phyloP scores from a whole-genome alignment of 2,888 invertebrate genomes.

The Dysmachus trigonus region DNA sequence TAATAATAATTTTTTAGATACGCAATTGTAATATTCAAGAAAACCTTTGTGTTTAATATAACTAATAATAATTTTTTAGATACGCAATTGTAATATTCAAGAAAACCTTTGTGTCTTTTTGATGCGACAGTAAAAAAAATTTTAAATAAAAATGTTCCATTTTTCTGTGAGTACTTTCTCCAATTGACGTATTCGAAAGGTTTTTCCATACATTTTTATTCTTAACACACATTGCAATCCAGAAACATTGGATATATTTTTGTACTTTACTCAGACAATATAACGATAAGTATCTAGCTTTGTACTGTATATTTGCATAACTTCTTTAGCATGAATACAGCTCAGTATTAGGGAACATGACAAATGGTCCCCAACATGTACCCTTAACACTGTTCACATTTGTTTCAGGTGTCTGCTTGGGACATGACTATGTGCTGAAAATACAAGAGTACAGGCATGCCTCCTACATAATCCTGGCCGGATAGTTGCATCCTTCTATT shows the following conservation, averaged over 20 bases:
- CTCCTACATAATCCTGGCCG: background rate
- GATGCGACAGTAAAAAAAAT: too few species aligned
- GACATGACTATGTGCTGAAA: background rate
- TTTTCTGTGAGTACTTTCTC: background rate
- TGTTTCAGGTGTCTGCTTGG: background rate
- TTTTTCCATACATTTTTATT: background rate
- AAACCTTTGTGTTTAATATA: too few species aligned
- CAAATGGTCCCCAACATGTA: background rate
- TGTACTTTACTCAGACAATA: background rate
- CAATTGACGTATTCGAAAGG: background rate
- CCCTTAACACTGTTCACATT: background rate
- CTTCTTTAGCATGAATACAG: background rate
- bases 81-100: too few species aligned
- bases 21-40: too few species aligned
- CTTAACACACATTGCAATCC: background rate
- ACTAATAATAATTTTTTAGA: too few species aligned
- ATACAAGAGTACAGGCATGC: background rate
- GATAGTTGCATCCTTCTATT: background rate
- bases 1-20: too few species aligned
- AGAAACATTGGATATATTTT: background rate
- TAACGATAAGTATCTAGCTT: background rate
- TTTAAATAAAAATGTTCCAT: background rate
- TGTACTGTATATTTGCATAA: background rate
- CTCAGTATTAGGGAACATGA: background rate
- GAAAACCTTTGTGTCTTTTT: too few species aligned